Percentiles rank a stretch among this genome's conserved stretches.
phyloP scores from a whole-genome alignment of 1,140 invertebrate genomes.

The Phymorhynchus buccinoides region DNA sequence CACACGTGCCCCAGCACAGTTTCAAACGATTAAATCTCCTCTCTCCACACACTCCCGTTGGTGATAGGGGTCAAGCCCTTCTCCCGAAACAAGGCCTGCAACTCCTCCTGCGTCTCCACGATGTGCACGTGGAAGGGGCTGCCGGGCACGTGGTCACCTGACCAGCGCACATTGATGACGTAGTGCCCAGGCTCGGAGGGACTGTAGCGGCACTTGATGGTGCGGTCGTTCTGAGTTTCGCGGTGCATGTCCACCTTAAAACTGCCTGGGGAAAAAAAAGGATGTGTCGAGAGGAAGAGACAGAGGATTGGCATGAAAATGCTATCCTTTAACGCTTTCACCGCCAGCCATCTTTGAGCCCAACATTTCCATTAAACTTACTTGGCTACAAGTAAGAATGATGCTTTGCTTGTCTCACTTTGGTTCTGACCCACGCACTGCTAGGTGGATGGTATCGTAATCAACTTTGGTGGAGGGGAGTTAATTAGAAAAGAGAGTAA shows the following conservation, averaged over 20 bases:
- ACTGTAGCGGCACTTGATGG: constrained; percentile 96
- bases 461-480: too few relatives aligned
- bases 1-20: too few relatives aligned
- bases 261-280: constrained; percentile 78
- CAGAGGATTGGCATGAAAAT: too few relatives aligned
- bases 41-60: constrained; percentile 33
- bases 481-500: too few relatives aligned
- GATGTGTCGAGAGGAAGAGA: not conserved
- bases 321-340: too few relatives aligned
- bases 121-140: constrained; percentile 99
- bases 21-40: constrained; percentile 36
- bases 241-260: constrained; percentile 99
- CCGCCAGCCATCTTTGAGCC: too few relatives aligned
- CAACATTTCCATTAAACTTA: too few relatives aligned
- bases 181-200: constrained; percentile 99
- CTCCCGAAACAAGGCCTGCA: constrained; percentile 70
- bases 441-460: too few relatives aligned
- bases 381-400: too few relatives aligned
- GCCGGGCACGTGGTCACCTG: constrained; percentile 90
- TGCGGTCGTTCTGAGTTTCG: constrained; percentile 96
- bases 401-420: too few relatives aligned
- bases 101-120: constrained; percentile 97
- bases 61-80: not conserved
- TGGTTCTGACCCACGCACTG: too few relatives aligned
- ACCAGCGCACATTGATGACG: constrained; percentile 97